These are phyloP conservation scores for Nibea albiflora DNA, from an alignment of 2,113 vertebrate genomes.

Conservation along the genomic window DNA sequence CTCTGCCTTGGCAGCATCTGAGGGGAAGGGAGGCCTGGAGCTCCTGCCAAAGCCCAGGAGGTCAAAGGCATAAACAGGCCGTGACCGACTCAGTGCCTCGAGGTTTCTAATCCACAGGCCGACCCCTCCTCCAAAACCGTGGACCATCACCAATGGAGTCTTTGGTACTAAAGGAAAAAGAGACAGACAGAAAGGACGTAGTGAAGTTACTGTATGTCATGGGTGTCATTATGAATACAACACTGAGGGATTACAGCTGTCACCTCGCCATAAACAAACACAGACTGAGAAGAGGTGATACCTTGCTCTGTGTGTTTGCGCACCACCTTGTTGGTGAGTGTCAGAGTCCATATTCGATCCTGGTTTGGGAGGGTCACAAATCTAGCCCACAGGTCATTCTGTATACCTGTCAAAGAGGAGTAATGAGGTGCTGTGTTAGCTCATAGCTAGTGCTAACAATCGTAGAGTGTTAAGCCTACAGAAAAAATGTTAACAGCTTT, in stretches of 20 bases:
- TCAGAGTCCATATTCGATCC: constrained; percentile 91
- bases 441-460: not conserved
- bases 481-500: not conserved
- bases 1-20: constrained; percentile 87
- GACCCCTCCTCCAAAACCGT: constrained; percentile 92
- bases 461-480: not conserved
- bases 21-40: constrained; percentile 87
- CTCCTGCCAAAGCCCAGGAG: constrained; percentile 92
- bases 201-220: too few species aligned
- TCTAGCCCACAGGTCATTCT: constrained; percentile 88
- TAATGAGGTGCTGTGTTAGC: not conserved
- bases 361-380: constrained; percentile 90
- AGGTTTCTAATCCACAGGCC: constrained; percentile 93
- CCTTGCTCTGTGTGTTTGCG: constrained; percentile 63
- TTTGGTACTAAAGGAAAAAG: constrained; percentile 64
- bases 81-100: constrained; percentile 83
- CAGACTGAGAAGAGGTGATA: constrained; percentile 12
- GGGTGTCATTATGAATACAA: not conserved
- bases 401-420: constrained; percentile 82
- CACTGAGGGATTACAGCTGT: not conserved
- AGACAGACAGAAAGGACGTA: not conserved
- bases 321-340: constrained; percentile 80
- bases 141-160: constrained; percentile 92
- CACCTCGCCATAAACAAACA: constrained; percentile 14
- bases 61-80: constrained; percentile 87